Conservation (phyloP, 2,888 invertebrate species). For the Phaonia tiefii region DNA sequence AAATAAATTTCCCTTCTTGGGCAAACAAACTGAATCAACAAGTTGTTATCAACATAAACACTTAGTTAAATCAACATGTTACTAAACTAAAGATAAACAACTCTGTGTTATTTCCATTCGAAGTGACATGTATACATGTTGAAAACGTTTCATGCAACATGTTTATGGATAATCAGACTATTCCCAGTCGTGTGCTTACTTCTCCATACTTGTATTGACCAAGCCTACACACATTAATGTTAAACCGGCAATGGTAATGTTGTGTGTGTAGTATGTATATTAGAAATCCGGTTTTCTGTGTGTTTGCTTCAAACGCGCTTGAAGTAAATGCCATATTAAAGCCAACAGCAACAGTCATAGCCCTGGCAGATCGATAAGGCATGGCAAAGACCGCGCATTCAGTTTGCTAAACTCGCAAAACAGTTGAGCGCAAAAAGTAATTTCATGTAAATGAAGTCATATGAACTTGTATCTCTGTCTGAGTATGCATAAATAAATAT, state of each 20-base stretch:
- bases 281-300: slow-evolving; percentile 54
- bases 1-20: not conserved
- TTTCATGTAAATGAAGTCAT: slow-evolving; percentile 52
- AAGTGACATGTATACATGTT: slow-evolving; percentile 31
- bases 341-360: slow-evolving; percentile 36
- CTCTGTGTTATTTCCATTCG: slow-evolving; percentile 16
- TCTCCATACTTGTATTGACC: slow-evolving; percentile 2
- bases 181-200: slow-evolving; percentile 38
- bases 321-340: slow-evolving; percentile 9
- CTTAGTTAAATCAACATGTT: slow-evolving; percentile 2
- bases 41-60: slow-evolving; percentile 45
- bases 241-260: slow-evolving; percentile 4
- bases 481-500: no score
- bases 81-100: slow-evolving; percentile 30
- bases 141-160: not conserved
- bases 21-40: slow-evolving; percentile 46
- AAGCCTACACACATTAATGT: no score
- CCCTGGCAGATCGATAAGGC: not conserved
- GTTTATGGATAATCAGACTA: slow-evolving; percentile 45
- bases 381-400: slow-evolving; percentile 32
- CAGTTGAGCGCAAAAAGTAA: slow-evolving; percentile 20
- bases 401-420: slow-evolving; percentile 3
- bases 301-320: slow-evolving; percentile 15
- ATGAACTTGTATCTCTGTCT: not conserved
- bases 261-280: not conserved